Conservation (phyloP, 2,797 vertebrate genomes). For the Nyctibius grandis region DNA sequence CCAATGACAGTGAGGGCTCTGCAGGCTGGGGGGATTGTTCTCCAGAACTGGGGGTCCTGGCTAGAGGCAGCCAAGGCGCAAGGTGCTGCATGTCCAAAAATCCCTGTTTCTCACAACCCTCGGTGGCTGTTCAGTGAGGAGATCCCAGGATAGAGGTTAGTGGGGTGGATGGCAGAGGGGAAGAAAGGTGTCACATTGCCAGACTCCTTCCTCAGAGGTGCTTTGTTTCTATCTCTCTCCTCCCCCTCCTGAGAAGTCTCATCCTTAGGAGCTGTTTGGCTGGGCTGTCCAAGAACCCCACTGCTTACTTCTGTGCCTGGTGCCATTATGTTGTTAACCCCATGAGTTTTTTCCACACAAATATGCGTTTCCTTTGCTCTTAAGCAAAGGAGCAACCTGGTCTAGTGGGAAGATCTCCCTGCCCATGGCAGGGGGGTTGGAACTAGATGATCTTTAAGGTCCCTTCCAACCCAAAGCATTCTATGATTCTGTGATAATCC, state of each 20-base stretch:
- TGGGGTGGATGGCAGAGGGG: background rate
- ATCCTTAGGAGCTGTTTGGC: background rate
- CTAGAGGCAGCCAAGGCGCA: background rate
- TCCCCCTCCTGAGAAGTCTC: background rate
- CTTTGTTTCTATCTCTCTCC: background rate
- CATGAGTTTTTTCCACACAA: background rate
- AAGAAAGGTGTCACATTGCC: background rate
- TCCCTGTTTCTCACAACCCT: background rate
- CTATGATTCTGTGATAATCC: too few species aligned
- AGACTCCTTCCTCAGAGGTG: background rate
- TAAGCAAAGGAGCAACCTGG: too few species aligned
- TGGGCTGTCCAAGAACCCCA: background rate
- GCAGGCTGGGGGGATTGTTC: background rate
- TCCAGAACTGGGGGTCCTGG: background rate
- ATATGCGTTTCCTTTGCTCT: background rate
- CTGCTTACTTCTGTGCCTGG: background rate
- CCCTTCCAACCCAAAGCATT: too few species aligned
- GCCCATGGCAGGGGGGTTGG: too few species aligned
- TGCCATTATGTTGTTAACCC: background rate
- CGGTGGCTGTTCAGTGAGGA: fast-evolving
- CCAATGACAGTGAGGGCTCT: background rate
- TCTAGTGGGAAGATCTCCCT: too few species aligned
- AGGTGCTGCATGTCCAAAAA: background rate
- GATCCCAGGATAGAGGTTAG: background rate
- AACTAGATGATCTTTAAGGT: too few species aligned